Conservation (phyloP, 2,888 invertebrate species). For the Watsonalla binaria region DNA sequence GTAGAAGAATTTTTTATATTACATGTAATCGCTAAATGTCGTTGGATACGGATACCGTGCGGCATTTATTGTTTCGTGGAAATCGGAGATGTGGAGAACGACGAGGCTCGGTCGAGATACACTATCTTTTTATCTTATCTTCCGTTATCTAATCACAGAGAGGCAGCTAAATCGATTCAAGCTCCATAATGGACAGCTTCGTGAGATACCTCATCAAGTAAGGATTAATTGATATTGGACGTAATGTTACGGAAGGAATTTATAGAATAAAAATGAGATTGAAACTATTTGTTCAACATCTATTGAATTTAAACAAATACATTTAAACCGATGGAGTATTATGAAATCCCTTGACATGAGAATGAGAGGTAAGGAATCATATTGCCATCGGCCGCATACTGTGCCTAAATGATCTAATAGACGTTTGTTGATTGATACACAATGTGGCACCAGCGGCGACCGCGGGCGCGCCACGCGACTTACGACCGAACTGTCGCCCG, state of each 20-base stretch:
- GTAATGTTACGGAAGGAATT: too few relatives aligned
- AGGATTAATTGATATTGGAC: too few relatives aligned
- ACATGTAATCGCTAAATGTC: too few relatives aligned
- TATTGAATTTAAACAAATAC: too few relatives aligned
- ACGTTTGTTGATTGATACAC: constrained; percentile 61
- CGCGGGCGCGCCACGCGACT: constrained; percentile 10
- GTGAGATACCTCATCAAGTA: too few relatives aligned
- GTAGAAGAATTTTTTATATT: too few relatives aligned
- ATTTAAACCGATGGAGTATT: background rate
- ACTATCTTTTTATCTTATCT: constrained; percentile 72
- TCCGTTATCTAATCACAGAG: constrained; percentile 45
- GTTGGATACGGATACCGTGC: too few relatives aligned
- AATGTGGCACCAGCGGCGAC: constrained; percentile 52
- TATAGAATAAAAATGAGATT: too few relatives aligned
- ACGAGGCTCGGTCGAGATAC: constrained; percentile 44
- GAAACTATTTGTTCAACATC: too few relatives aligned
- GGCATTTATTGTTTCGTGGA: constrained; percentile 30
- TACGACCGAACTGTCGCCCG: background rate
- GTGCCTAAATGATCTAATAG: constrained; percentile 66
- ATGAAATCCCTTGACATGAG: constrained; percentile 1
- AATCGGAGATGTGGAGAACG: constrained; percentile 37
- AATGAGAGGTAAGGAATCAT: constrained; percentile 9
- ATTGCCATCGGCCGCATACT: constrained; percentile 51
- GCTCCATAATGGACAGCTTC: background rate
- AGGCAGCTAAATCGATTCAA: constrained; percentile 57